Base-by-base conservation (phyloP, 2,113 vertebrate species). In the Entelurus aequoreus region DNA sequence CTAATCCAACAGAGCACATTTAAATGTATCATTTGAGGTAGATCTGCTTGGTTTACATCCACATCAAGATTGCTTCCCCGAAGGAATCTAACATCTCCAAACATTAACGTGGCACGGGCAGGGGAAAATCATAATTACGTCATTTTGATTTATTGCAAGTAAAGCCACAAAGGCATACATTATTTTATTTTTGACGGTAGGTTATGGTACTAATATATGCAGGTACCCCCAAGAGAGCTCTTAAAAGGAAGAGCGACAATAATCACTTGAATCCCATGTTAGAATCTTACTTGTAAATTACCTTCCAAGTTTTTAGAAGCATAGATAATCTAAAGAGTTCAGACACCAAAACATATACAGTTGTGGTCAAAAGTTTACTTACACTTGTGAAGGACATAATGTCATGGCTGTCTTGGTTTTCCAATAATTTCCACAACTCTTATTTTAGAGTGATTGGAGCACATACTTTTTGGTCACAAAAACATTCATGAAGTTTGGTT, bases 21-120 rank as follows among this genome's bases (percentile, higher is more conserved):
- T 72, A 56, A 54, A 47, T 63, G 73, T 82, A 64, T 76, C 68
- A 79, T 82, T 86, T 66, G 69, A 68, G 73, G 66, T 77, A 67
- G 54, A 80, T 69, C 48, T 52, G 57, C 59, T 74, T 48, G 50
- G 37, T 84, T 81, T 72, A 74, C 78, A 75, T 79, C 60, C 62
- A 57, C 56, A 8, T 78, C 67, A 49, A 71, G 62, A 66, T 84
- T 71, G 65, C 57, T 70, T 79, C 74, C 80, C 77, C 9, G 59
- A 75, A 66, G 74, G 59, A 59, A 69, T 57, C 61, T 40, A 55
- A 65, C 60, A 74, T 57, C 62, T 72, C 44, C 44, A 21, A 52
- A 78, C 72, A 63, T 74, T 73, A 79, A 78, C 46, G 40, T 62
- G 64, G 54, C 59, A 46, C 77, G 59, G 68, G 72, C 74, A 66